phyloP scores from a whole-genome alignment of 2,888 invertebrate genomes.

The Chaitophorus viminalis region DNA sequence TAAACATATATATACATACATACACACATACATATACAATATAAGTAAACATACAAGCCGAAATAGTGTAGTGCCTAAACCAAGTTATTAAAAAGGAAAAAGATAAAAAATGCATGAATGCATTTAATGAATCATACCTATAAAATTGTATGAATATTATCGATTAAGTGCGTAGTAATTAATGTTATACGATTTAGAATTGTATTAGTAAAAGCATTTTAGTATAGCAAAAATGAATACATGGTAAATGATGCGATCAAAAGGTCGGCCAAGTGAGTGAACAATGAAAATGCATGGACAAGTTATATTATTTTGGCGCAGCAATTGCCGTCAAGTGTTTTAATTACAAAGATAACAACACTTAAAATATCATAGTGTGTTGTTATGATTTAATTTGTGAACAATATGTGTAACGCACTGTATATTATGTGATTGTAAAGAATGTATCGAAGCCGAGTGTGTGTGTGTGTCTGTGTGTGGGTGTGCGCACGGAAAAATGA shows the following conservation, averaged over 20 bases:
- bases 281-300: not conserved
- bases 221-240: not conserved
- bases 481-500: slow-evolving; percentile 1
- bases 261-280: slow-evolving; percentile 6
- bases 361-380: not conserved
- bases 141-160: not conserved
- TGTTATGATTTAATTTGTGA: not conserved
- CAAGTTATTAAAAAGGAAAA: not conserved
- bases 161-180: not conserved
- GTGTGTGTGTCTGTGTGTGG: not conserved
- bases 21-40: too few species aligned
- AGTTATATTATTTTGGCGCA: not conserved
- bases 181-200: not conserved
- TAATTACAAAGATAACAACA: slow-evolving; percentile 7
- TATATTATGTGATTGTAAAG: slow-evolving; percentile 3
- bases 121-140: not conserved
- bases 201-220: slow-evolving; percentile 11
- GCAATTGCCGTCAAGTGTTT: not conserved
- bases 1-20: too few species aligned
- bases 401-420: not conserved
- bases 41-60: not conserved
- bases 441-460: slow-evolving; percentile 27
- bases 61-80: not conserved
- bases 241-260: not conserved
- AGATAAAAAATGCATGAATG: not conserved